A percentile compares a stretch with the other conserved stretches of the same genome.
These are phyloP conservation scores for Neotragus moschatus DNA, from an alignment of 2,113 vertebrate species.

Conservation along the genomic window DNA sequence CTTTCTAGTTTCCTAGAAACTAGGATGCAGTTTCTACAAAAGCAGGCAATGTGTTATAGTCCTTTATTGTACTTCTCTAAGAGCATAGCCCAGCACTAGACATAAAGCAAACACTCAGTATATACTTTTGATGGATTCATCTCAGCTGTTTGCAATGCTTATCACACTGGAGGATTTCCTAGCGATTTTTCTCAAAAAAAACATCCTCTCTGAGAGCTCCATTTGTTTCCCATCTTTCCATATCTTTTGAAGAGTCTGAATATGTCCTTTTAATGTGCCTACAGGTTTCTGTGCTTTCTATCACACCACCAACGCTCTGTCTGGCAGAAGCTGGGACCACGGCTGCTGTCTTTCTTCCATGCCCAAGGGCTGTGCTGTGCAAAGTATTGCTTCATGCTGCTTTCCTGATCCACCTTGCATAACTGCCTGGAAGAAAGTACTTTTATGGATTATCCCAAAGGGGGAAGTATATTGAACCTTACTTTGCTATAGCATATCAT, in stretches of 20 bases:
- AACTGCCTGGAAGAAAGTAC: constrained; percentile 51
- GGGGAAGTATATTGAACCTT: constrained; percentile 21
- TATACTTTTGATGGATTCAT: constrained; percentile 22
- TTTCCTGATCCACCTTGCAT: constrained; percentile 58
- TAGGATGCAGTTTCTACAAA: background rate
- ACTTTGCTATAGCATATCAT: constrained; percentile 32
- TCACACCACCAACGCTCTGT: constrained; percentile 74
- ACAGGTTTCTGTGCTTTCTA: constrained; percentile 67
- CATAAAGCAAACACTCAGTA: background rate
- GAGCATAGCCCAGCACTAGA: background rate
- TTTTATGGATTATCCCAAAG: constrained; percentile 56
- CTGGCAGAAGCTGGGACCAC: constrained; percentile 62
- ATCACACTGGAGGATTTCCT: constrained; percentile 37
- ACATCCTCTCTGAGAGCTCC: constrained; percentile 29
- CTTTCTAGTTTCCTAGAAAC: too few species aligned
- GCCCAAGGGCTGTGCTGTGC: constrained; percentile 44
- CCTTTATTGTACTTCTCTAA: background rate
- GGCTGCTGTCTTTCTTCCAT: constrained; percentile 64
- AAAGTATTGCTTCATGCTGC: constrained; percentile 47
- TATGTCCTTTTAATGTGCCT: constrained; percentile 66
- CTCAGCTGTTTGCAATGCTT: constrained; percentile 54
- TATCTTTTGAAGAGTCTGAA: constrained; percentile 57
- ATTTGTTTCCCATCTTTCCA: constrained; percentile 59
- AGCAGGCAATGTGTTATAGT: background rate
- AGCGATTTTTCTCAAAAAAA: constrained; percentile 38